Evolutionary conservation across 2,797 vertebrate genomes (phyloP), one percentile per base, ranked within the genome.

Genomic region (Phrynocephalus guinanensis): DNA sequence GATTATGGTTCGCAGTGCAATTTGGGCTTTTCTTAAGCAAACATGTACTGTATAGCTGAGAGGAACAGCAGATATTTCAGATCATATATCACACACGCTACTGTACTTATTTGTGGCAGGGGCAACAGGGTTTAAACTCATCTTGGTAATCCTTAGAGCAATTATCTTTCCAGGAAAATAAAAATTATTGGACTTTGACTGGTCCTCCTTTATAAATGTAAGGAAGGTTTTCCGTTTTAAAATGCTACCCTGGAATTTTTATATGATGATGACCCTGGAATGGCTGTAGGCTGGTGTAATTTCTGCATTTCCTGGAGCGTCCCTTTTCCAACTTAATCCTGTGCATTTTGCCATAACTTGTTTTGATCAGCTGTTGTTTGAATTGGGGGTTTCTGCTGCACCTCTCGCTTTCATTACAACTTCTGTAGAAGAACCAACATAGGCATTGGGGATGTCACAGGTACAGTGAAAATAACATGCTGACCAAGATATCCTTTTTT

Each of bases 51-150:
- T 22, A 22, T 15, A 38, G 48, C 48, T 30, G 38, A 50, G 85
- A 80, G 78, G n/a, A 85, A 78, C 15, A 85, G 28, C 63, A 50
- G 76, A 26, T 78, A 63, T 84, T 76, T n/a, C 22, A 44, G 56
- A 76, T 66, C 38, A 76, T 28, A 52, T 26, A 85, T 48, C 38
- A 50, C 18, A 50, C 44, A 26, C 15, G 3, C 20, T n/a, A 68
- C n/a, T 50, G 26, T 75, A 50, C 66, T 52, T 24, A 85, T 79
- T 10, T 85, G 44, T 78, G 48, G 48, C 44, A 67, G 66, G 63
- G n/a, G 66, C 13, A 52, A 78, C 63, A 38, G 13, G 11, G 38
- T 75, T 84, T 84, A 44, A 84, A 84, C 24, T 84, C n/a, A 79
- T 79, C 52, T 30, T 60, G 6, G 28, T 30, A 63, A 84, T 84